Base-by-base conservation (phyloP, 2,888 invertebrate genomes). In the Antitype chi region DNA sequence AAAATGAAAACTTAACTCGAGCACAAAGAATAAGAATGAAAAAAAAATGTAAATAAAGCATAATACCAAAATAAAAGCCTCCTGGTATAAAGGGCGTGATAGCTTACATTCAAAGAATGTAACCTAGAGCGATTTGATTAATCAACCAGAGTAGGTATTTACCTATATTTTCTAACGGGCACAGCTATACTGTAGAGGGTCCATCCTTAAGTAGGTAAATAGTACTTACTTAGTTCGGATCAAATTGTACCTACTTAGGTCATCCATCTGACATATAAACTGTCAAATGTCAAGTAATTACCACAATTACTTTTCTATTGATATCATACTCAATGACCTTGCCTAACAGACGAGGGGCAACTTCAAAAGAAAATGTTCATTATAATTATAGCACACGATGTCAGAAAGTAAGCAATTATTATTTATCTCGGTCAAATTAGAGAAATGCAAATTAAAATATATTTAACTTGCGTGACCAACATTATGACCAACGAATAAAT, bases 401-500 rank as follows among this genome's bases (percentile, higher is more conserved):
- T 17, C 0, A 17, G 69, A 59, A 23, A 47, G 11, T 62, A 62
- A 17, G 11, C 28, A 62, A 28, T 43, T 9, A 60, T 23, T 60
- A 70, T 43, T 60, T 60, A 47, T n/a, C 11, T 47, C 17, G 28
- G 13, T 28, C 8, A 28, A 55, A 25, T 38, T 23, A 55, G 5
- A 67, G 20, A 74, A 74, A 66, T 78, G 20, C 23, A 17, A 49
- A n/a, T 67, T 38, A 71, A 28, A 53, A 70, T 62, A 73, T 49
- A 70, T 55, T 70, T 64, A 8, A 15, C 53, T 43, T 32, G 68
- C 74, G 80, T 82, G 80, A 17, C 28, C 32, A 43, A 60, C 68
- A 68, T 23, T 52, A 74, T 64, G 63, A 57, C 43, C 49, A 55
- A 68, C 15, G 74, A 74, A 70, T 67, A 25, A 84, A 74, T 69